Base-by-base conservation (phyloP, 2,113 vertebrate species). In the Coturnix japonica region DNA sequence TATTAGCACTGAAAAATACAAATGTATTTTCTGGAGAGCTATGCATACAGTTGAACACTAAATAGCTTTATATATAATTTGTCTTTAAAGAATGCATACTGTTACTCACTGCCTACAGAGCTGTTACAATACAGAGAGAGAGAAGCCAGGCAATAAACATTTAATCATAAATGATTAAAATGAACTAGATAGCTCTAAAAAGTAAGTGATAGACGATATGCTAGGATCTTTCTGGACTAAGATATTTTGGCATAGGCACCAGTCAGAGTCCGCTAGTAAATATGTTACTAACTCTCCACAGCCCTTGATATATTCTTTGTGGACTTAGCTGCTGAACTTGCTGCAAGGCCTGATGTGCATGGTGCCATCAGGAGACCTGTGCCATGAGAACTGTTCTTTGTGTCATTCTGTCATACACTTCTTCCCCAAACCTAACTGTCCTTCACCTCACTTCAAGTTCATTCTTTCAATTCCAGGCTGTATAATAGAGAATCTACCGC, bases 121-220 rank as follows among this genome's bases (percentile, higher is more conserved):
- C 87, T 91, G 61, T 63, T 94, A 63, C 1, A 0, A 31, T 90
- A 89, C 0, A 0, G n/a, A 85, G 72, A 0, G n/a, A 85, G 72
- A 73, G 75, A 61, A 80, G 53, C 30, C 89, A 43, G n/a, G 47
- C 83, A 93, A 61, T 80, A 87, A 93, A 46, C 39, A 78, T 84
- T 91, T 85, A 63, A 80, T 67, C 90, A 81, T 72, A 94, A 95
- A 93, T 69, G 9, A 73, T 81, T 94, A 86, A 89, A 84, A 93
- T 72, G 49, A 90, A 89, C 67, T 95, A 89, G 39, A 64, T 43
- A 90, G 75, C 49, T 47, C 75, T 82, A 64, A 77, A 87, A 96
- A 74, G 51, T 53, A 60, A 87, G 15, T 66, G 64, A 74, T 60
- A 75, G 21, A 85, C 73, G 5, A 89, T 69, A 57, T 44, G 26